A percentile compares a stretch with the other conserved stretches of the same genome.
Conservation (phyloP, 1,140 invertebrate species). For the Chironomus striatipennis region DNA sequence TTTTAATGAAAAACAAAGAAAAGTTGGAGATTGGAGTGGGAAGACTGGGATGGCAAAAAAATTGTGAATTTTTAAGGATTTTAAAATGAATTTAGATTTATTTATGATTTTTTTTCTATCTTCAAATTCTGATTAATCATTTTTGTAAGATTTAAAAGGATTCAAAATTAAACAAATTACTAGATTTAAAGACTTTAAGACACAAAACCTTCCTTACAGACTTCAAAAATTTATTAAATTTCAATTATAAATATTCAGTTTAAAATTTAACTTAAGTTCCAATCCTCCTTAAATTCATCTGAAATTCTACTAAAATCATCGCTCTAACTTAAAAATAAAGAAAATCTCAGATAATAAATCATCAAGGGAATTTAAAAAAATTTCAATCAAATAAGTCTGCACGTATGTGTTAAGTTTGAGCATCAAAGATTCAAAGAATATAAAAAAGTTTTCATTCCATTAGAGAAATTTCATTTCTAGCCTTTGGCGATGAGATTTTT, state of each 20-base stretch:
- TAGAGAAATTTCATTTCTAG: slow-evolving; percentile 9
- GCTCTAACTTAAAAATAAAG: not conserved
- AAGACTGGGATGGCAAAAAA: not conserved
- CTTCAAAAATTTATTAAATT: too few relatives aligned
- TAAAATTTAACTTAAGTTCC: too few relatives aligned
- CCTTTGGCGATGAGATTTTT: not conserved
- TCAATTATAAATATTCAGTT: too few relatives aligned
- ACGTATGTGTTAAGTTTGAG: slow-evolving; percentile 7
- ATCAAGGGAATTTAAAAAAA: not conserved
- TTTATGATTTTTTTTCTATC: not conserved
- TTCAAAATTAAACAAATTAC: too few relatives aligned
- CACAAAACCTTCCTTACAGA: too few relatives aligned
- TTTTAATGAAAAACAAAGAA: slow-evolving; percentile 19
- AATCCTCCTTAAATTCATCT: too few relatives aligned
- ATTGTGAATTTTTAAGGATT: too few relatives aligned
- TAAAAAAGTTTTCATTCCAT: not conserved
- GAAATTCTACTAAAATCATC: too few relatives aligned
- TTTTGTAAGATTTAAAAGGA: too few relatives aligned
- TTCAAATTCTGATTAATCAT: too few relatives aligned
- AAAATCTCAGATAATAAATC: not conserved
- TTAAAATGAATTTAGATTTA: too few relatives aligned
- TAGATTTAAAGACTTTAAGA: too few relatives aligned
- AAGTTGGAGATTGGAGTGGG: not conserved
- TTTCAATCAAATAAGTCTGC: not conserved
- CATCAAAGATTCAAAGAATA: not conserved